Conservation (phyloP, 2,888 invertebrate species). For the Julus scanicus region DNA sequence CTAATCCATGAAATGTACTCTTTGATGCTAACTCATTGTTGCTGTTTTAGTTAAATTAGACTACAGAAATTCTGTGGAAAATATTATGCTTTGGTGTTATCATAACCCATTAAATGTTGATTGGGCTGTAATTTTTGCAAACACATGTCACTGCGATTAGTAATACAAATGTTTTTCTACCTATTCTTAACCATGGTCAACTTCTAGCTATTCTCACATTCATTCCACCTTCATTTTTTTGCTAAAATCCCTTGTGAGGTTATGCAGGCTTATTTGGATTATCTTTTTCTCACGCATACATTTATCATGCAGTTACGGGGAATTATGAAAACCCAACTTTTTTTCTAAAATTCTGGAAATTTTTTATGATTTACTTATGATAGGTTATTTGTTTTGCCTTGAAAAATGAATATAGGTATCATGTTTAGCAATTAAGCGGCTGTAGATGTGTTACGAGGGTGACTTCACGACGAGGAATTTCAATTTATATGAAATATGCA, state of each 20-base stretch:
- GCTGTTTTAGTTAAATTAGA: neutral
- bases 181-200: neutral
- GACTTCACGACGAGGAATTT: neutral
- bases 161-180: neutral
- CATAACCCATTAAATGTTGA: neutral
- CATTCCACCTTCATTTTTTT: neutral
- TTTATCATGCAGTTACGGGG: neutral
- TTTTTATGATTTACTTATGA: neutral
- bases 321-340: neutral
- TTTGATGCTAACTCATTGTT: slow-evolving; percentile 17
- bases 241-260: neutral
- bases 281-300: neutral
- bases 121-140: neutral
- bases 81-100: neutral
- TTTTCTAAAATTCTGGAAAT: neutral
- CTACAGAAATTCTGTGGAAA: neutral
- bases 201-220: neutral
- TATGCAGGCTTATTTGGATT: neutral
- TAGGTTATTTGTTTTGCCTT: neutral
- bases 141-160: neutral
- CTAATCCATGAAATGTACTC: neutral
- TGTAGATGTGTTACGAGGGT: neutral
- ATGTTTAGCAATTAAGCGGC: neutral
- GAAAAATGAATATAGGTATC: neutral
- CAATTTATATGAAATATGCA: neutral